A percentile compares a stretch with the other conserved stretches of the same genome.
These are phyloP conservation scores for Athrips mouffetella DNA, from an alignment of 2,888 invertebrate genomes.

Conservation along the genomic window DNA sequence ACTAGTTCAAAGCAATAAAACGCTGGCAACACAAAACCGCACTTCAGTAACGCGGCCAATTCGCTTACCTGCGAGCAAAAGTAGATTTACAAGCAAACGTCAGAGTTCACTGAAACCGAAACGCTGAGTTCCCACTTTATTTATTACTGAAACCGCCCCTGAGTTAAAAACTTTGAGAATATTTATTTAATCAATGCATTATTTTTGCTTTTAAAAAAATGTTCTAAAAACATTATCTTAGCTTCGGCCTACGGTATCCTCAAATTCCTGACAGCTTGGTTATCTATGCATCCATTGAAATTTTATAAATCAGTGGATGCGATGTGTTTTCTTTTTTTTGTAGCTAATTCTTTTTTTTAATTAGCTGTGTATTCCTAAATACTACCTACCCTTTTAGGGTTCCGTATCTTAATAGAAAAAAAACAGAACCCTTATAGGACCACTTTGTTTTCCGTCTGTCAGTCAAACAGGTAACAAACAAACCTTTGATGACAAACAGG, in stretches of 20 bases:
- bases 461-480: too few species aligned
- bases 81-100: constrained; percentile 26
- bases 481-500: too few species aligned
- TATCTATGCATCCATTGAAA: too few species aligned
- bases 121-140: constrained; percentile 23
- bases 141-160: constrained; percentile 23
- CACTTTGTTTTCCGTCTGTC: too few species aligned
- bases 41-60: constrained; percentile 32
- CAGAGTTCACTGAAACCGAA: constrained; percentile 26
- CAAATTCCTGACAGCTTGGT: too few species aligned
- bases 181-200: not conserved
- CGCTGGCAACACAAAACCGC: constrained; percentile 35
- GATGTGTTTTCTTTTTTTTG: too few species aligned
- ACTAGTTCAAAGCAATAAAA: constrained; percentile 31
- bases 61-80: constrained; percentile 32
- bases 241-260: not conserved
- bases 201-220: not conserved
- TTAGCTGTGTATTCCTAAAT: too few species aligned
- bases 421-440: too few species aligned
- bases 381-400: too few species aligned
- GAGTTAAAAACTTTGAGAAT: not conserved
- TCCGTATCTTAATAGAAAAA: too few species aligned
- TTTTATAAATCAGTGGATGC: too few species aligned
- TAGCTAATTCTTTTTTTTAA: too few species aligned
- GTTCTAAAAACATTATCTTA: not conserved